Conservation (phyloP, 1,140 invertebrate species). For the Portunus trituberculatus region DNA sequence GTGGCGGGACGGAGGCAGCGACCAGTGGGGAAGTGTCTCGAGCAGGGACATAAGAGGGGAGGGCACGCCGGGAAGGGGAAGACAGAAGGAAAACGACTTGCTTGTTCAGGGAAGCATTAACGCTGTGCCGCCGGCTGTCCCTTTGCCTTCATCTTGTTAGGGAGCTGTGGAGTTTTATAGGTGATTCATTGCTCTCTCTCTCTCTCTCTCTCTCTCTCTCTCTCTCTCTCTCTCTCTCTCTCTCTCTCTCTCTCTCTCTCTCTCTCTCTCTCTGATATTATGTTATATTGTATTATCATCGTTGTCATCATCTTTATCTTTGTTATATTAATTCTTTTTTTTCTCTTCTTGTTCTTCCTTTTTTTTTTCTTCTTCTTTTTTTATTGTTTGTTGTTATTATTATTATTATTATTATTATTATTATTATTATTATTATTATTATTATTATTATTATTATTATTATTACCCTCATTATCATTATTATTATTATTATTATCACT, state of each 20-base stretch:
- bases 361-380: neutral
- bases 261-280: constrained; percentile 27
- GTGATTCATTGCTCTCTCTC: neutral
- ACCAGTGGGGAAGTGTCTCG: constrained; percentile 5
- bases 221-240: constrained; percentile 37
- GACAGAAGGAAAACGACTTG: neutral
- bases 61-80: neutral
- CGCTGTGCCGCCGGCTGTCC: neutral
- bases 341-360: neutral
- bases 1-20: neutral
- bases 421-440: constrained; percentile 38
- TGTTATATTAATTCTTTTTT: neutral
- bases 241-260: constrained; percentile 43
- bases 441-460: constrained; percentile 38
- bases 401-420: constrained; percentile 38
- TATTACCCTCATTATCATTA: neutral
- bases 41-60: neutral
- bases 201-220: constrained; percentile 43
- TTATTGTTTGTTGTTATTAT: neutral
- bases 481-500: neutral
- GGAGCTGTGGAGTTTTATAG: neutral
- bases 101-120: neutral
- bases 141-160: neutral
- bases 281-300: neutral
- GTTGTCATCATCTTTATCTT: neutral